A percentile compares a stretch with the other conserved stretches of the same genome.
These are phyloP conservation scores for Miniopterus natalensis DNA, from an alignment of 2,113 vertebrate species.

Conservation along the genomic window DNA sequence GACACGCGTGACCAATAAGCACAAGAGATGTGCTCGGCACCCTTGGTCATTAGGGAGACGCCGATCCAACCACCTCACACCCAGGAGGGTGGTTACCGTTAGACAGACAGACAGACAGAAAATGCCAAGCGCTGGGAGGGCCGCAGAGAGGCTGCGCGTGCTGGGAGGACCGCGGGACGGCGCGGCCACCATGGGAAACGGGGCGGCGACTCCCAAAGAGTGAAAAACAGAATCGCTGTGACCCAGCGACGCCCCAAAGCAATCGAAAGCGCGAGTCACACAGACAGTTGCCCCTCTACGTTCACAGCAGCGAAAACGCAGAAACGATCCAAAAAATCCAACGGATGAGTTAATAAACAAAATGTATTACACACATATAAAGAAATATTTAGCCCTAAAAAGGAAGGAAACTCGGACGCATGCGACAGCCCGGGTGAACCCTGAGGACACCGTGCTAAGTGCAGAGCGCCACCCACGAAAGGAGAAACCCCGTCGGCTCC, in stretches of 20 bases:
- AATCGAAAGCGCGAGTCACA: no score
- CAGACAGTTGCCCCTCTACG: no score
- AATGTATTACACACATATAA: no score
- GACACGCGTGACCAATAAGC: not conserved
- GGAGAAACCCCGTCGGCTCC: not conserved
- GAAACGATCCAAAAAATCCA: not conserved
- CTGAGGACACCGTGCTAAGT: not conserved
- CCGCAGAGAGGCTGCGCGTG: no score
- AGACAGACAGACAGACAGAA: not conserved
- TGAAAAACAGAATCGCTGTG: no score
- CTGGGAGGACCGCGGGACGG: not conserved
- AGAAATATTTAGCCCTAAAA: not conserved
- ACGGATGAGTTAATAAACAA: not conserved
- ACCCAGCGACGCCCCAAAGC: no score
- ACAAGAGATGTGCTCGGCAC: not conserved
- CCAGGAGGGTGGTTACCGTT: no score
- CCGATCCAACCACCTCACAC: not conserved
- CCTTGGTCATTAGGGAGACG: not conserved
- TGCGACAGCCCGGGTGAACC: no score
- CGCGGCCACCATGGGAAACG: not conserved
- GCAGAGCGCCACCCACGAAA: not conserved
- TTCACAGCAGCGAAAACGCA: not conserved
- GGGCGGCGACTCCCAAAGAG: no score
- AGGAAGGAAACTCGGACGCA: not conserved
- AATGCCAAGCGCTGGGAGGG: not conserved